Conservation (phyloP, 2,797 vertebrate genomes). For the Hydrophis major region DNA sequence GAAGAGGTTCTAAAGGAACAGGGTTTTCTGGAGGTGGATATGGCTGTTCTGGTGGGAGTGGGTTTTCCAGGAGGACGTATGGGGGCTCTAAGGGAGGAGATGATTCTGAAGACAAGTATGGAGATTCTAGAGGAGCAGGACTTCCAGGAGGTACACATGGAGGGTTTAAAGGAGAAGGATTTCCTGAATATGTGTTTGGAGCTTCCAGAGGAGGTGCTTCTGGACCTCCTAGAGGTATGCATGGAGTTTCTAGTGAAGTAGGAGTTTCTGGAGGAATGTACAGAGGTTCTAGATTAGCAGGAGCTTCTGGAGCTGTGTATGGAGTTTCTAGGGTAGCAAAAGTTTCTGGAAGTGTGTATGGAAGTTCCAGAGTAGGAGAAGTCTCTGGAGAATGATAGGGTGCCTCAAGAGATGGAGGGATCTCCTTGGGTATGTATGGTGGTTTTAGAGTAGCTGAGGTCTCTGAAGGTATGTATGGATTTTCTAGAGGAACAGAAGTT, state of each 20-base stretch:
- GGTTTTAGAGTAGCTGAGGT: neutral
- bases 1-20: neutral
- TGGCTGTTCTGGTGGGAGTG: neutral
- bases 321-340: neutral
- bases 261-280: neutral
- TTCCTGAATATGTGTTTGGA: neutral
- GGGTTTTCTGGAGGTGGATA: neutral
- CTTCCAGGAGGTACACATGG: neutral
- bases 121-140: neutral
- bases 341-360: neutral
- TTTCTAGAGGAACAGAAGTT: neutral
- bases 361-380: neutral
- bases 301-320: neutral
- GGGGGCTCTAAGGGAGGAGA: neutral
- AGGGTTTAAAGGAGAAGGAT: neutral
- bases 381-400: neutral
- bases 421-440: neutral
- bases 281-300: neutral
- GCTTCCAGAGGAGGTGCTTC: neutral
- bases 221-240: accelerated
- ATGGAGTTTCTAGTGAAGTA: neutral
- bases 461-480: neutral
- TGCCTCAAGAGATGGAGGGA: neutral
- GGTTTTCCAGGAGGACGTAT: neutral
- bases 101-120: neutral